Percentiles rank a stretch among this genome's conserved stretches.
phyloP scores from a whole-genome alignment of 2,797 vertebrate species.

The Sebastes iracundus region DNA sequence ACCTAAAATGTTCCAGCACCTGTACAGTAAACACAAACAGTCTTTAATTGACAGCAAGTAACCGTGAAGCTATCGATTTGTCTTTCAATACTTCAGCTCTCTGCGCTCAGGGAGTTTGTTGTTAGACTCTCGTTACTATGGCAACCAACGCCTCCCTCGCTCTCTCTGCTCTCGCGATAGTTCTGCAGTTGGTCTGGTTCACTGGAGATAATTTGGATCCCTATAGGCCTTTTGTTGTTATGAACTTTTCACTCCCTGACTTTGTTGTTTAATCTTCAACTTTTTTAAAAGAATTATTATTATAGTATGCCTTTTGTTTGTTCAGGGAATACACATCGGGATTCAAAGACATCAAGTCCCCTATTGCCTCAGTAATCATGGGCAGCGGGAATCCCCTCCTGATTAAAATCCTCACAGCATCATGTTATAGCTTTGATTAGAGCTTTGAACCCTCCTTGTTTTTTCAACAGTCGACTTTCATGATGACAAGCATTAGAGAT shows the following conservation, averaged over 20 bases:
- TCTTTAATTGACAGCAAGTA: no score
- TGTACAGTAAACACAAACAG: no score
- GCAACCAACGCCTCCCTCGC: constrained; percentile 2
- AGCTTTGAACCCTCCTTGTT: constrained; percentile 48
- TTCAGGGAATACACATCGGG: constrained; percentile 47
- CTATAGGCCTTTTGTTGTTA: background rate
- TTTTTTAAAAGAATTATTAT: background rate
- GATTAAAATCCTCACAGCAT: constrained; percentile 71
- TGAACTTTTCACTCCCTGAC: constrained; percentile 2
- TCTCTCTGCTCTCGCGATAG: constrained; percentile 73
- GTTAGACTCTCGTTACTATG: constrained; percentile 56
- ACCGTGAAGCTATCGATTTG: background rate
- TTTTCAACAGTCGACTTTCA: constrained; percentile 25
- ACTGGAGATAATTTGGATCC: background rate
- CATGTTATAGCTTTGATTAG: constrained; percentile 59
- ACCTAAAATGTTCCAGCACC: background rate
- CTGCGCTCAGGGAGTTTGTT: constrained; percentile 9
- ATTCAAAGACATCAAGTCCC: constrained; percentile 62
- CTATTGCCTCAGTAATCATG: constrained; percentile 60
- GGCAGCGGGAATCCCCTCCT: constrained; percentile 67
- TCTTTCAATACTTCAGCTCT: background rate
- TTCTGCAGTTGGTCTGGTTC: background rate
- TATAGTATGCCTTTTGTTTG: constrained; percentile 37
- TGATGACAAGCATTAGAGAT: constrained; percentile 57
- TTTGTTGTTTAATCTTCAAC: constrained; percentile 24